These are phyloP conservation scores for Sebastiscus albofasciatus DNA, from an alignment of 2,797 vertebrate genomes.

Conservation along the genomic window DNA sequence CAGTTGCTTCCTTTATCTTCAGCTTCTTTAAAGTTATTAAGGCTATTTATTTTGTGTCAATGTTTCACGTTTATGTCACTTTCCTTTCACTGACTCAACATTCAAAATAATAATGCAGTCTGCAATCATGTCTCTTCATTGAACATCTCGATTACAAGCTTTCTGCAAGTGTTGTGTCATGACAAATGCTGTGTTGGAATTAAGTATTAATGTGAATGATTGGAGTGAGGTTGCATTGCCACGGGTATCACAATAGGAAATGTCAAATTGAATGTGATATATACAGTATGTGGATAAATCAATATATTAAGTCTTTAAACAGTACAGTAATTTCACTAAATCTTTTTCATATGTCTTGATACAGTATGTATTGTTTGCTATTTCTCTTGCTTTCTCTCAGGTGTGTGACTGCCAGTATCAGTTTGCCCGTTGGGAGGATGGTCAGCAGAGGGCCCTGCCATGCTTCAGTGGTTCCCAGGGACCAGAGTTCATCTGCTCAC, in stretches of 20 bases:
- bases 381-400: slow-evolving; percentile 61
- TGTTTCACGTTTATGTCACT: not conserved
- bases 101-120: too few species aligned
- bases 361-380: not conserved
- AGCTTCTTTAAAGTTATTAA: not conserved
- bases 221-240: too few species aligned
- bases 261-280: too few species aligned
- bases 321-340: not conserved
- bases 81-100: too few species aligned
- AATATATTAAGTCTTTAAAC: not conserved
- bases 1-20: not conserved
- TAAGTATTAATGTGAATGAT: too few species aligned
- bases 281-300: too few species aligned
- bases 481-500: slow-evolving; percentile 78
- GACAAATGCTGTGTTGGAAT: too few species aligned
- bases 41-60: not conserved
- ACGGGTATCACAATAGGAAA: too few species aligned
- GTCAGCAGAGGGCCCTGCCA: slow-evolving; percentile 82
- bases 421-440: slow-evolving; percentile 89
- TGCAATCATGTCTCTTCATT: not conserved
- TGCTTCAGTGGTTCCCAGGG: slow-evolving; percentile 84
- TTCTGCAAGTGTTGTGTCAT: not conserved
- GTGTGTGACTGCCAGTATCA: slow-evolving; percentile 91
- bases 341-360: not conserved
- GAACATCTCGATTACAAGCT: not conserved